A percentile compares a stretch with the other conserved stretches of the same genome.
These are phyloP conservation scores for Pionites leucogaster DNA, from an alignment of 2,113 vertebrate species.

Conservation along the genomic window DNA sequence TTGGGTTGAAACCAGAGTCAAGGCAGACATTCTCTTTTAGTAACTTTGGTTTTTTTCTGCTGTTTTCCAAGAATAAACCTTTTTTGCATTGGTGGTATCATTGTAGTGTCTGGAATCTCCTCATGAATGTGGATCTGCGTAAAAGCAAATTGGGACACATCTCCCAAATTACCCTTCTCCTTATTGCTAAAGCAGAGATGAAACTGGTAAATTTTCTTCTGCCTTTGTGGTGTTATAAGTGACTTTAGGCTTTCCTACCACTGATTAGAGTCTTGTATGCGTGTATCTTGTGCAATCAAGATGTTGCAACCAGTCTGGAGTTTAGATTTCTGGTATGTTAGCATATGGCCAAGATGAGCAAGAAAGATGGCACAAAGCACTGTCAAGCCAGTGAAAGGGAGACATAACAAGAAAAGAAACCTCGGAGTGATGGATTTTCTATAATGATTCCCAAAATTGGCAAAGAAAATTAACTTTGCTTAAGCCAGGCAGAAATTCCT, in stretches of 20 bases:
- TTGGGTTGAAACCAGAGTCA: neutral
- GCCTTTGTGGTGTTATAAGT: neutral
- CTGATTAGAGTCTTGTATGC: neutral
- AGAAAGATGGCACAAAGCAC: neutral
- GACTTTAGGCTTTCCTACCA: neutral
- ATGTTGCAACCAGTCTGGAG: neutral
- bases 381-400: neutral
- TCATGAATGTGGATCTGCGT: neutral
- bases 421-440: neutral
- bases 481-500: neutral
- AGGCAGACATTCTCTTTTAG: rapidly evolving
- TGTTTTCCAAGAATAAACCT: neutral
- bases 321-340: neutral
- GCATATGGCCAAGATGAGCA: neutral
- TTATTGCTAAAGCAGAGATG: neutral
- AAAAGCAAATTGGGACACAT: neutral
- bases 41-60: neutral
- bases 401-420: neutral
- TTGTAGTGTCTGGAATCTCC: rapidly evolving
- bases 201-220: neutral
- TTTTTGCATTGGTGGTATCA: rapidly evolving
- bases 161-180: neutral
- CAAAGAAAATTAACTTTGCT: neutral
- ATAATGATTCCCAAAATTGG: neutral
- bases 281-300: neutral